Percentiles rank a stretch among this genome's conserved stretches.
These are phyloP conservation scores for Sparidentex hasta DNA, from an alignment of 2,797 vertebrate species.

Conservation along the genomic window DNA sequence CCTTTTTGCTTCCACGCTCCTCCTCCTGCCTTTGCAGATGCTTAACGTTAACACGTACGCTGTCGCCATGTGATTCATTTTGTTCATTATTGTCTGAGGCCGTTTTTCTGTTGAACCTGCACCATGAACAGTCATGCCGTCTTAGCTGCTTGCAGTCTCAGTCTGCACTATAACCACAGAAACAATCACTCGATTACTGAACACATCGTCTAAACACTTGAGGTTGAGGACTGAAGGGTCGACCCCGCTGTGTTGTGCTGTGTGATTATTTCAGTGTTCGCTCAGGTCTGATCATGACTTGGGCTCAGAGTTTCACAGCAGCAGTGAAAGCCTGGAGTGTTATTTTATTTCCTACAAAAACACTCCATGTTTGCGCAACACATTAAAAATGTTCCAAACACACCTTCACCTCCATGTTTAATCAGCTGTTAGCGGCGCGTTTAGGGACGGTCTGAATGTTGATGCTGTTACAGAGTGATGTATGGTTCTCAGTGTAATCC, in stretches of 20 bases:
- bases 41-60: too few relatives aligned
- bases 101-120: neutral
- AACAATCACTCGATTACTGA: neutral
- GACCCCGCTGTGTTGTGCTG: neutral
- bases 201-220: neutral
- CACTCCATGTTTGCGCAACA: neutral
- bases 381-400: constrained; percentile 14
- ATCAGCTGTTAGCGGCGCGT: constrained; percentile 44
- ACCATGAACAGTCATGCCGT: neutral
- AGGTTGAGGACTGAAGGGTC: neutral
- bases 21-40: too few relatives aligned
- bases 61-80: neutral
- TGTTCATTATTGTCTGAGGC: neutral
- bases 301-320: constrained; percentile 6
- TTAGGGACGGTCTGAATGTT: constrained; percentile 32
- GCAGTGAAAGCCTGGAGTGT: neutral
- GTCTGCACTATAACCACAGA: neutral
- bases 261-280: neutral
- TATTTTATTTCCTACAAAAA: neutral
- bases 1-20: too few relatives aligned
- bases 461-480: constrained; percentile 39
- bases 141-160: neutral
- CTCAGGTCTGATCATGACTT: neutral
- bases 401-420: constrained; percentile 37
- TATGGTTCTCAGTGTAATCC: constrained; percentile 45